A percentile compares a stretch with the other conserved stretches of the same genome.
Evolutionary conservation across 2,797 vertebrate species (phyloP).

Genomic region (Schizothorax lantsangensis): DNA sequence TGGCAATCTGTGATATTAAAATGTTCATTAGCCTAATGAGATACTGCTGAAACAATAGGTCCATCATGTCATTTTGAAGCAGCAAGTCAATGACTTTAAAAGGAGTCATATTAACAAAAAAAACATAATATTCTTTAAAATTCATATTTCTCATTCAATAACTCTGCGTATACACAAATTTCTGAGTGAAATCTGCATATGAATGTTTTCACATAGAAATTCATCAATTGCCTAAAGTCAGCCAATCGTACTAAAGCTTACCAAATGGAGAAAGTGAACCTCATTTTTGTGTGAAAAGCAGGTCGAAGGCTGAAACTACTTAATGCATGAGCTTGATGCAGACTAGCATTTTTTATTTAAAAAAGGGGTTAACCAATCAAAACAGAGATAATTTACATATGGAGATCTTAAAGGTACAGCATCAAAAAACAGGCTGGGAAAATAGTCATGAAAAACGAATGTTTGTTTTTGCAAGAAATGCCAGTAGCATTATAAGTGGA

Average conservation of each 20-base stretch:
- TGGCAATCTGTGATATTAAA: constrained; percentile 55
- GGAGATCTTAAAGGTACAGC: neutral
- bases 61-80: constrained; percentile 15
- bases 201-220: neutral
- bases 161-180: neutral
- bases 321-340: neutral
- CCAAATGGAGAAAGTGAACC: neutral
- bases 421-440: neutral
- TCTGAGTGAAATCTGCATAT: neutral
- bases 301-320: neutral
- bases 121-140: neutral
- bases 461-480: neutral
- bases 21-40: constrained; percentile 58
- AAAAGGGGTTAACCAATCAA: neutral
- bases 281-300: neutral
- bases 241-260: neutral
- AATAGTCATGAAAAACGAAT: neutral
- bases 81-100: constrained; percentile 1
- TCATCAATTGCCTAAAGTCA: neutral
- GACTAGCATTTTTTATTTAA: neutral
- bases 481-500: too few species aligned
- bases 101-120: constrained; percentile 3
- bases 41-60: constrained; percentile 33
- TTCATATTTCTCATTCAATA: neutral
- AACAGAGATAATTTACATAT: neutral